phyloP scores from a whole-genome alignment of 2,888 invertebrate genomes.

The Sarcophaga variegata region DNA sequence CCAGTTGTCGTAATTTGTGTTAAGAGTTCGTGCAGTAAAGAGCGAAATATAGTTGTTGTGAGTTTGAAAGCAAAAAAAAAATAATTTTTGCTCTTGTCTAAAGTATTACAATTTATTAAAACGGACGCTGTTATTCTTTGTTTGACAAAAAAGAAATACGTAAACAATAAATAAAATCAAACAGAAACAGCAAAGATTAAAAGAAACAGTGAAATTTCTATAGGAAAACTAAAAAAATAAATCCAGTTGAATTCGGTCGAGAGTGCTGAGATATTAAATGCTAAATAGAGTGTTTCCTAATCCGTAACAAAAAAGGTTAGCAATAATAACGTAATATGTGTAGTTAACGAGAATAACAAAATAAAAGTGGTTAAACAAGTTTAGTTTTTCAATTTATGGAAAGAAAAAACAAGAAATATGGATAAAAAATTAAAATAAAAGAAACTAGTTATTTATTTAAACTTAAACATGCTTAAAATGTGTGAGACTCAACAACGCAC shows the following conservation, averaged over 20 bases:
- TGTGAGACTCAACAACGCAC: slow-evolving; percentile 29
- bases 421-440: slow-evolving; percentile 20
- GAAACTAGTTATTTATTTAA: slow-evolving; percentile 33
- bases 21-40: slow-evolving; percentile 25
- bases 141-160: slow-evolving; percentile 41
- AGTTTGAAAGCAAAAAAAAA: slow-evolving; percentile 7
- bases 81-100: slow-evolving; percentile 17
- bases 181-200: slow-evolving; percentile 15
- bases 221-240: slow-evolving; percentile 11
- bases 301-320: slow-evolving; percentile 56
- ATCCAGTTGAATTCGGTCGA: not conserved
- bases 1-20: slow-evolving; percentile 41
- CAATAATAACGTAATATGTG: slow-evolving; percentile 46
- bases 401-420: slow-evolving; percentile 13
- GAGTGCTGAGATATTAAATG: slow-evolving; percentile 54
- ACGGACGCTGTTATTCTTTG: slow-evolving; percentile 32
- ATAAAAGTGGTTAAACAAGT: slow-evolving; percentile 66
- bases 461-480: slow-evolving; percentile 40
- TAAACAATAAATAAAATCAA: slow-evolving; percentile 38
- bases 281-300: slow-evolving; percentile 38
- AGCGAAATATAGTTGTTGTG: slow-evolving; percentile 31
- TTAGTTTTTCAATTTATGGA: slow-evolving; percentile 35
- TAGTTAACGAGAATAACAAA: slow-evolving; percentile 40
- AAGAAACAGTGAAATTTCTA: slow-evolving; percentile 46
- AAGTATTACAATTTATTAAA: not conserved